Conservation (phyloP, 2,888 invertebrate species). For the Orgyia antiqua region DNA sequence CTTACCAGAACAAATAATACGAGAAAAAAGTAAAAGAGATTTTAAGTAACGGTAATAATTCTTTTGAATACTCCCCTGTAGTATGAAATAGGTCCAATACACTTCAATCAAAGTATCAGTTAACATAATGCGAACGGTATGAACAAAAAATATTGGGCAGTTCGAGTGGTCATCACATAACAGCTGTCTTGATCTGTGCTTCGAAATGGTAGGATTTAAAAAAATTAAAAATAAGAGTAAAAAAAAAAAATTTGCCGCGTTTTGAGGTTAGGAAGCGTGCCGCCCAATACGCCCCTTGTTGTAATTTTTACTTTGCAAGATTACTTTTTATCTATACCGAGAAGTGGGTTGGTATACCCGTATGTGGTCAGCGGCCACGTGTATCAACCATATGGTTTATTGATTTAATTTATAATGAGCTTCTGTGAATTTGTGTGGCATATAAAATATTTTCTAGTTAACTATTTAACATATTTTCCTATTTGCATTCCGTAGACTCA, state of each 20-base stretch:
- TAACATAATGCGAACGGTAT: constrained; percentile 36
- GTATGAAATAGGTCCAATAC: constrained; percentile 28
- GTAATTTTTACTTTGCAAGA: constrained; percentile 46
- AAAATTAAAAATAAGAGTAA: neutral
- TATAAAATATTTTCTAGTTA: too few relatives aligned
- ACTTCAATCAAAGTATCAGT: constrained; percentile 58
- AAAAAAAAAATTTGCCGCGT: constrained; percentile 34
- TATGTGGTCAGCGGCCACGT: constrained; percentile 38
- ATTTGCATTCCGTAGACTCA: too few relatives aligned
- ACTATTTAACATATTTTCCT: too few relatives aligned
- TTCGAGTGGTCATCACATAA: constrained; percentile 70
- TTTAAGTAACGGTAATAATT: constrained; percentile 20
- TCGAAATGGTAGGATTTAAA: constrained; percentile 28
- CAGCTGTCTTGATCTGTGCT: constrained; percentile 45
- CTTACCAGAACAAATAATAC: constrained; percentile 5
- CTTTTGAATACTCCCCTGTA: constrained; percentile 31
- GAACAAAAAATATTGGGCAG: constrained; percentile 45
- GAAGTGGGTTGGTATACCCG: constrained; percentile 27
- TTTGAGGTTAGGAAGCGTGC: constrained; percentile 63
- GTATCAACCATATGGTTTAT: constrained; percentile 33
- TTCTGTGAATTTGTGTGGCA: too few relatives aligned
- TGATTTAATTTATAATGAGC: too few relatives aligned
- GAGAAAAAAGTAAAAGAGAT: constrained; percentile 9
- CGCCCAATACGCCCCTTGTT: constrained; percentile 57
- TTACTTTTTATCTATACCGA: constrained; percentile 45